Base-by-base conservation (phyloP, 2,797 vertebrate species). In the Gobionotothen gibberifrons region DNA sequence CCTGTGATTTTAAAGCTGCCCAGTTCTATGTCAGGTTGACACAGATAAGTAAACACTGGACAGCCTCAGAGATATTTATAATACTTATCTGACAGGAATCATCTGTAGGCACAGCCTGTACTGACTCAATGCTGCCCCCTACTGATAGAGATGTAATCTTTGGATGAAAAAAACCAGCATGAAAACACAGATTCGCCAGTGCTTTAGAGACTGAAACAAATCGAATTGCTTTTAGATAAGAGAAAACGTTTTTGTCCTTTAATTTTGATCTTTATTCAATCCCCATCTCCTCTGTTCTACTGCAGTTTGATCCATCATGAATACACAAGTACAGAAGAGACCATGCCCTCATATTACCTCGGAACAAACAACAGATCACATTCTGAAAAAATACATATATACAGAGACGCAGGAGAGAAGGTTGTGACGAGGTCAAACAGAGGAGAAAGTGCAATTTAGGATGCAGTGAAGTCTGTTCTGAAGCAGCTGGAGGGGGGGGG, bases 211-310 rank as follows among this genome's bases (percentile, higher is more conserved):
- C 3, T 1, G 15, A 58, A 2, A 52, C 32, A 22, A 60, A 15
- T 63, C 10, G 2, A 61, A 57, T 10, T 36, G 1, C 19, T 15
- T 29, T 48, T 6, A 76, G 36, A 55, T 55, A n/a, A 36, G 10
- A 54, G 46, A 51, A 51, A 52, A 29, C 44, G 11, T 52, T 66
- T 29, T 49, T 49, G 22, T 51, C 32, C 8, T 36, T 36, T 39
- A 55, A 64, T 36, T 66, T 74, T 48, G 4, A 83, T 85, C 76
- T 93, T 94, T 94, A 93, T 92, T 94, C 68, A 65, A 54, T 47
- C 63, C 69, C 72, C 71, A 71, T 79, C 78, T 80, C 80, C 48
- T 80, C 77, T 77, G 85, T 76, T 84, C 74, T 80, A 79, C 65
- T 79, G 74, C 76, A 72, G 85, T 70, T 90, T 78, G 85, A 65